Percentiles rank a stretch among this genome's conserved stretches.
These are phyloP conservation scores for Garrulus glandarius DNA, from an alignment of 2,797 vertebrate genomes.

Conservation along the genomic window DNA sequence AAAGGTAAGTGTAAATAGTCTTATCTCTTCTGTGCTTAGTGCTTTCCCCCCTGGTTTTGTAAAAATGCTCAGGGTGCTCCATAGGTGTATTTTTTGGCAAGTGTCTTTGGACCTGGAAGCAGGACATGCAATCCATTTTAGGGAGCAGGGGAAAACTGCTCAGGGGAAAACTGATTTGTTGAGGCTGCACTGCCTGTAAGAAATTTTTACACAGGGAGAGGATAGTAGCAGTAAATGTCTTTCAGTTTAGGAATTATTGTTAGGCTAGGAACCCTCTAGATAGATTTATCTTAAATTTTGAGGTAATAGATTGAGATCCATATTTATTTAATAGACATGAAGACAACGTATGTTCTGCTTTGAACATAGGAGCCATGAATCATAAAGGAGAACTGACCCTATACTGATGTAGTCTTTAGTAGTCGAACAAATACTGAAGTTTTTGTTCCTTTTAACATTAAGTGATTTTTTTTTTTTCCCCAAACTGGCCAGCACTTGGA, in stretches of 20 bases:
- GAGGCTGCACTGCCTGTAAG: neutral
- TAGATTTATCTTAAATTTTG: neutral
- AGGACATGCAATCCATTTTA: neutral
- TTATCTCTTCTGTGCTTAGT: neutral
- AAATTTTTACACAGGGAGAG: neutral
- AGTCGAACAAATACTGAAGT: neutral
- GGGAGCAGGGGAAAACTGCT: neutral
- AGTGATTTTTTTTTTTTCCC: neutral
- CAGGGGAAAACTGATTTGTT: neutral
- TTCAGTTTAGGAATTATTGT: neutral
- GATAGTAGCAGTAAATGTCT: neutral
- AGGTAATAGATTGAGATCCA: neutral
- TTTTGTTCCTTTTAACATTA: neutral
- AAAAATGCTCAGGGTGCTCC: neutral
- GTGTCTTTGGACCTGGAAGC: neutral
- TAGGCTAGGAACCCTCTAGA: neutral
- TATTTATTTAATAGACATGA: neutral
- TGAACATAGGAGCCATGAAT: neutral
- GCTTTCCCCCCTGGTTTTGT: neutral
- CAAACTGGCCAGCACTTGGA: neutral
- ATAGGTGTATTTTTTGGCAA: neutral
- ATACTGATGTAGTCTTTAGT: neutral
- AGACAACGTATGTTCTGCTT: neutral
- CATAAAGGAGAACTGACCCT: neutral
- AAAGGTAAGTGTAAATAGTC: slow-evolving; percentile 83